These are phyloP conservation scores for Dinoponera quadriceps DNA, from an alignment of 1,140 invertebrate genomes.

Conservation along the genomic window DNA sequence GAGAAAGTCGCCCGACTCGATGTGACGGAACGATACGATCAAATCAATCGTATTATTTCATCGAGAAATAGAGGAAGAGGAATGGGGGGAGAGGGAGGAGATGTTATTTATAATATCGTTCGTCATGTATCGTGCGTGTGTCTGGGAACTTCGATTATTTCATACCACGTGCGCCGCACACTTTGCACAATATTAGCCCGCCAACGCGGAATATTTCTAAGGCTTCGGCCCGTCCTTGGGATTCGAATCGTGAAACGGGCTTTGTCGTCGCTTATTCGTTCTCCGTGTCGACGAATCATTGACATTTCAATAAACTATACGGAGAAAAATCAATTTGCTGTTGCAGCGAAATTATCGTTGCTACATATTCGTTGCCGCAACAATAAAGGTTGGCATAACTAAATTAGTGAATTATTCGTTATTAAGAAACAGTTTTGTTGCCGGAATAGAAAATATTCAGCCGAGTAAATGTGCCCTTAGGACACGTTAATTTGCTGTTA, in stretches of 20 bases:
- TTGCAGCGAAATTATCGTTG: background rate
- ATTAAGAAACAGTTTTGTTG: too few species aligned
- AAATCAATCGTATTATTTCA: too few species aligned
- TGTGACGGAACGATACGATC: too few species aligned
- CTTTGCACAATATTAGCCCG: conserved; percentile 55
- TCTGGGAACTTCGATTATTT: conserved; percentile 50
- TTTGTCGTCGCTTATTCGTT: conserved; percentile 34
- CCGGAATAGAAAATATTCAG: too few species aligned
- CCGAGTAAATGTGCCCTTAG: too few species aligned
- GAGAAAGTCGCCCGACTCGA: background rate
- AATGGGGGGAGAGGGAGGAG: background rate
- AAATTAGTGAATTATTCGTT: too few species aligned
- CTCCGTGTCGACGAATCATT: background rate
- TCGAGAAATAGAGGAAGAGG: too few species aligned
- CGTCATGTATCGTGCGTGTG: background rate
- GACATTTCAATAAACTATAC: conserved; percentile 10
- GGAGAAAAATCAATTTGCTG: too few species aligned
- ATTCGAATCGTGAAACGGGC: conserved; percentile 20
- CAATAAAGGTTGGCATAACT: too few species aligned
- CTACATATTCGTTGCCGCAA: too few species aligned
- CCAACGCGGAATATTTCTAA: conserved; percentile 62
- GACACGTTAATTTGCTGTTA: too few species aligned
- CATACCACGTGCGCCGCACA: conserved; percentile 21
- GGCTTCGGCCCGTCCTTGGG: conserved; percentile 46
- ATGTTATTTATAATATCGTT: conserved; percentile 39